Base-by-base conservation (phyloP, 2,797 vertebrate genomes). In the Lutra lutra region DNA sequence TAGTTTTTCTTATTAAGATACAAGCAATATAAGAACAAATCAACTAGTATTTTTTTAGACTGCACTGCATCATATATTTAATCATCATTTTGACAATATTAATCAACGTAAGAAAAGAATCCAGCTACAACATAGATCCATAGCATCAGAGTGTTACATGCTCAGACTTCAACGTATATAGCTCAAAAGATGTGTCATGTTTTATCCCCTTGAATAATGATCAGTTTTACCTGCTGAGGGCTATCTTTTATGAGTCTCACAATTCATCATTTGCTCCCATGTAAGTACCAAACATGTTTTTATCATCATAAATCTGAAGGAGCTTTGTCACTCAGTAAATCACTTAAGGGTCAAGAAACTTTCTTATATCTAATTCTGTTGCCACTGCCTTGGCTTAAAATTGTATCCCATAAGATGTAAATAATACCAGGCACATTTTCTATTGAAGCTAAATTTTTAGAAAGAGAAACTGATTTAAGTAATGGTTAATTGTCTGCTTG, bases 271-370 rank as follows among this genome's bases (percentile, higher is more conserved):
- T 75, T 80, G 14, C 32, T 18, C 2, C 2, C 10, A 56, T 82
- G 18, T 85, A 62, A 27, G 29, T 77, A 58, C 25, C 51, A 94
- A 64, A 51, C 1, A 25, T 70, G 27, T 17, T 64, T 93, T 88
- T 82, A 35, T 72, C 79, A 64, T 29, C 72, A 89, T 82, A 93
- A 93, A 77, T 93, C 35, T 70, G 58, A 87, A 89, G 21, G 64
- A 56, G 11, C 32, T 77, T 85, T 75, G 64, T 90, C 58, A 91
- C 11, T 29, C 38, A 64, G 56, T 95, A 88, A 91, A 70, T 93
- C 40, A 38, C 11, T 43, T 17, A 35, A 21, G 21, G 66, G 58
- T 70, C 89, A 85, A 68, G 64, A 91, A 88, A 88, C 21, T 51
- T 90, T 79, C 83, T 93, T 32, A 48, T 62, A 60, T 70, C 43